Evolutionary conservation across 1,140 invertebrate species (phyloP).

Genomic region (Dinoponera quadriceps): DNA sequence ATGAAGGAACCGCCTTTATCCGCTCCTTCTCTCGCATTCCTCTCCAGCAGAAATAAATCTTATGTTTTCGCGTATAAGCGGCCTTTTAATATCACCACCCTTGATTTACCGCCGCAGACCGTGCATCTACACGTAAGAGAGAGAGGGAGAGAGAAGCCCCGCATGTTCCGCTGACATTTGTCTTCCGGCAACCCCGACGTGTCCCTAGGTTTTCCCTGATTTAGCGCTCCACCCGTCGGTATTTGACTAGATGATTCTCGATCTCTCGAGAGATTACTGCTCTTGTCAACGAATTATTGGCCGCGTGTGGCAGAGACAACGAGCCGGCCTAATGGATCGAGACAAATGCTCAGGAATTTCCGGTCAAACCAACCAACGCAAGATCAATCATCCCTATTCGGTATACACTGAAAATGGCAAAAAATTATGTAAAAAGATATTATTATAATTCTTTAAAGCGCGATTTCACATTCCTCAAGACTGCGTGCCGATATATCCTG

Average conservation of each 20-base stretch:
- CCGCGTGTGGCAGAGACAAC: not conserved
- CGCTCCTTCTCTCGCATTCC: slow-evolving; percentile 50
- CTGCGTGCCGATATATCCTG: too few species aligned
- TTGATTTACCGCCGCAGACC: slow-evolving; percentile 83
- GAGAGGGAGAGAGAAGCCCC: slow-evolving; percentile 62
- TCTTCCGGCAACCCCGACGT: slow-evolving; percentile 78
- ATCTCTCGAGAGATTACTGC: slow-evolving; percentile 63
- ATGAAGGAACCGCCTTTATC: slow-evolving; percentile 37
- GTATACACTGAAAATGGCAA: not conserved
- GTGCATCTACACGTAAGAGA: slow-evolving; percentile 74
- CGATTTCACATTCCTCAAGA: too few species aligned
- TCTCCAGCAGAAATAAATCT: slow-evolving; percentile 80
- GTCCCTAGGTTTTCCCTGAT: slow-evolving; percentile 77
- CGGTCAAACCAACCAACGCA: not conserved
- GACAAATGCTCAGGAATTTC: slow-evolving; percentile 32
- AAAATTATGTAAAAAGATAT: not conserved
- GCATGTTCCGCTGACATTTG: slow-evolving; percentile 79
- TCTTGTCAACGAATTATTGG: slow-evolving; percentile 55
- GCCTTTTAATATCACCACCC: slow-evolving; percentile 84
- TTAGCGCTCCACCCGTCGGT: slow-evolving; percentile 77
- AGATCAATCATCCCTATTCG: not conserved
- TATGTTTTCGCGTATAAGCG: slow-evolving; percentile 84
- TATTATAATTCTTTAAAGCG: too few species aligned
- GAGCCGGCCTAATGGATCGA: slow-evolving; percentile 18
- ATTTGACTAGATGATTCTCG: slow-evolving; percentile 82